Evolutionary conservation across 1,140 invertebrate species (phyloP), one percentile per base, ranked within the genome.

Genomic region (Frieseomelitta varia): DNA sequence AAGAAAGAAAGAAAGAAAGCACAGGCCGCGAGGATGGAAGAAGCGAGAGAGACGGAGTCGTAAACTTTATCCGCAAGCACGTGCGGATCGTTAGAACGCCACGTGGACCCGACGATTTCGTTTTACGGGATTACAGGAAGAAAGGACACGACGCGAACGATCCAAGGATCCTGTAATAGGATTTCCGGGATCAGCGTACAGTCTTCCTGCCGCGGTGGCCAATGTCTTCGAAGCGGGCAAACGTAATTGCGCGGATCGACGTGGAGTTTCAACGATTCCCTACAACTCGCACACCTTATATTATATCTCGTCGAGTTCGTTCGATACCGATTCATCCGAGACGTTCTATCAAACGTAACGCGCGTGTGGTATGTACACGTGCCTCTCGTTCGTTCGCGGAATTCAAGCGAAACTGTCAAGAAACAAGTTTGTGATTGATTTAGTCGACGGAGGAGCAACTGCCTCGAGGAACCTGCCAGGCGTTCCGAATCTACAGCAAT

Each of bases 51-150:
- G 67, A 24, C 53, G 65, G 39, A 8, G 6, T 88, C 83, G 81
- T 86, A 85, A 91, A 88, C 69, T 67, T 77, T 84, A 76, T 71
- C 71, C 67, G 72, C 69, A 77, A 76, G 72, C 86, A 87, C 79
- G 83, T 67, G 86, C 76, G 79, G 81, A 86, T 88, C 80, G 86
- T 82, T 74, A 77, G 72, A 72, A 72, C 69, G 76, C 68, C 79
- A 74, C 84, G 79, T 79, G 75, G 76, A 86, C 77, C 72, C 72
- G 80, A 79, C 85, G 81, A 90, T 90, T 86, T 75, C 89, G 85
- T 87, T 88, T 90, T 85, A 83, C 74, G 79, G 85, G 80, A 90
- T 81, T 76, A 81, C 53, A 56, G 53, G 55, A 61, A 76, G 72
- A 76, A 73, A 53, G 47, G 77, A 47, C 87, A 73, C 69, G 30